A percentile compares a stretch with the other conserved stretches of the same genome.
phyloP scores from a whole-genome alignment of 2,797 vertebrate genomes.

The Girardinus metallicus region DNA sequence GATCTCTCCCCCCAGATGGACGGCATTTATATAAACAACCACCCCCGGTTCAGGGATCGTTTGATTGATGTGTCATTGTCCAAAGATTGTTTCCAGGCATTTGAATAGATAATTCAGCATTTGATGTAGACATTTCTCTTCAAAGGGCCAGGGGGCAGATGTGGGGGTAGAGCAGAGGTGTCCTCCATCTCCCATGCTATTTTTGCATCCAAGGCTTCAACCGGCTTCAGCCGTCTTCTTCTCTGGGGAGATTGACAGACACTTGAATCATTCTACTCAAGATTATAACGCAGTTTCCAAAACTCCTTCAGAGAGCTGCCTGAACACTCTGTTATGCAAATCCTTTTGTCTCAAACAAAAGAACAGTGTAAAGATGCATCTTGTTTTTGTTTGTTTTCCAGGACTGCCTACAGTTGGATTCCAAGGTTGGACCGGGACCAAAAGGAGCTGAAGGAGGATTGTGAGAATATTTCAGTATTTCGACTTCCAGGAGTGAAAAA shows the following conservation, averaged over 20 bases:
- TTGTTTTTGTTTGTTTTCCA: constrained; percentile 53
- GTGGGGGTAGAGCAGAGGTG: constrained; percentile 71
- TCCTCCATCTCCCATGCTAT: constrained; percentile 68
- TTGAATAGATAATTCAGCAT: constrained; percentile 78
- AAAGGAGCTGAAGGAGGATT: constrained; percentile 32
- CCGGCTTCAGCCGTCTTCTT: constrained; percentile 44
- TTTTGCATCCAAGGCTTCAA: constrained; percentile 61
- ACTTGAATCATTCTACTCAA: constrained; percentile 63
- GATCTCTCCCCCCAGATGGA: constrained; percentile 74
- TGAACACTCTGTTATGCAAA: constrained; percentile 58
- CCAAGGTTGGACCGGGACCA: constrained; percentile 43
- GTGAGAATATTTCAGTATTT: constrained; percentile 46
- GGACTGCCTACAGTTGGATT: constrained; percentile 35
- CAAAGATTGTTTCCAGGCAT: constrained; percentile 78
- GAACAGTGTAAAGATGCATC: constrained; percentile 47
- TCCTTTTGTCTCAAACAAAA: constrained; percentile 53
- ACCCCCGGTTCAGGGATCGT: constrained; percentile 61
- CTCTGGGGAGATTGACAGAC: constrained; percentile 70
- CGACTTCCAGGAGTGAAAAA: constrained; percentile 37
- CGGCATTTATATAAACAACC: constrained; percentile 77
- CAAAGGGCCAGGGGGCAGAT: constrained; percentile 60
- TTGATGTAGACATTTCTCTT: constrained; percentile 69
- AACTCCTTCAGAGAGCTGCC: constrained; percentile 54
- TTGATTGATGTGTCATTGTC: constrained; percentile 80
- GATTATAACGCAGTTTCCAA: constrained; percentile 58